Conservation (phyloP, 2,888 invertebrate species). For the Nomada ruficornis region DNA sequence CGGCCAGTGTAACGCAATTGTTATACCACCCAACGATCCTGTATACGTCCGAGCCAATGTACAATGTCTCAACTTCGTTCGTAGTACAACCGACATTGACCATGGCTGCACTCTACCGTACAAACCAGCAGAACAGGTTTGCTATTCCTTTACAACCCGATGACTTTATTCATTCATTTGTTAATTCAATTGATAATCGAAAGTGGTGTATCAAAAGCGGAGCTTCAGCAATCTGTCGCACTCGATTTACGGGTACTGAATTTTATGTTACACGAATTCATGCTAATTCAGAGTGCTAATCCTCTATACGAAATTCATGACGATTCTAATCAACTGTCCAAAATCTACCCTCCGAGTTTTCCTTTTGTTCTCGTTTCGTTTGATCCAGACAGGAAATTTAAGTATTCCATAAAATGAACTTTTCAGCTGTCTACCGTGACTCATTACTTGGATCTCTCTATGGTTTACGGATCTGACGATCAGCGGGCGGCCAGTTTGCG, state of each 20-base stretch:
- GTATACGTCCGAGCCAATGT: constrained; percentile 86
- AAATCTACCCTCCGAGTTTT: too few relatives aligned
- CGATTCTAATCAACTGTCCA: too few relatives aligned
- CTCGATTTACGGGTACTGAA: too few relatives aligned
- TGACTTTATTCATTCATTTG: constrained; percentile 18
- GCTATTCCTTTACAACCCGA: constrained; percentile 24
- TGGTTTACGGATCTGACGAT: constrained; percentile 92
- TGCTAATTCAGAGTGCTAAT: too few relatives aligned
- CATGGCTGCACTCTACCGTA: constrained; percentile 85
- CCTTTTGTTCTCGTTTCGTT: too few relatives aligned
- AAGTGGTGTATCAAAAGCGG: too few relatives aligned
- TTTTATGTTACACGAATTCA: too few relatives aligned
- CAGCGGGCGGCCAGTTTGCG: constrained; percentile 88
- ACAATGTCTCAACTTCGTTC: constrained; percentile 90
- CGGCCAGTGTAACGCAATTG: constrained; percentile 81
- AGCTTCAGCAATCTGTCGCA: too few relatives aligned
- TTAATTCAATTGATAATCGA: constrained; percentile 10
- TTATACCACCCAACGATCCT: constrained; percentile 83
- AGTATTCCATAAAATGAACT: neutral
- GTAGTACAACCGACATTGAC: constrained; percentile 89
- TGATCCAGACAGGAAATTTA: neutral
- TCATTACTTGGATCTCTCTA: constrained; percentile 91
- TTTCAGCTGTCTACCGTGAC: constrained; percentile 88
- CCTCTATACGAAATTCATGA: too few relatives aligned
- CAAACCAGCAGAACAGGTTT: constrained; percentile 90